Base-by-base conservation (phyloP, 2,888 invertebrate species). In the Epicampocera succincta region DNA sequence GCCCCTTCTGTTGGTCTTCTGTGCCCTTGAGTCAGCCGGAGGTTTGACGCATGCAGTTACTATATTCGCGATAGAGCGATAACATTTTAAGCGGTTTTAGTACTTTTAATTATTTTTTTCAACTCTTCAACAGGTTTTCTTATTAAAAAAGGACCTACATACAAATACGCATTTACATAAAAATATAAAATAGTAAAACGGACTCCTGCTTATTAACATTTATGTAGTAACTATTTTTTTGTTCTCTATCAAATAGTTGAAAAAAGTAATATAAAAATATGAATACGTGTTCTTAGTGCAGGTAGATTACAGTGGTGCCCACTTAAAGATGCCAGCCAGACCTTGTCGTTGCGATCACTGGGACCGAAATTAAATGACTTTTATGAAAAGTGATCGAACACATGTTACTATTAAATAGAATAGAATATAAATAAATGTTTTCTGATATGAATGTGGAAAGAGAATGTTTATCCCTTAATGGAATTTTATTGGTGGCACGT, bases 261-360 rank as follows among this genome's bases (percentile, higher is more conserved):
- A 74, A 76, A 61, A 42, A 44, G 61, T 19, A 76, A 50, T 68
- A 68, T 76, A 76, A 75, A 68, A 25, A 69, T 15, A 61, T 61
- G 52, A 42, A 61, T 73, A 66, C 50, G 63, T 33, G 9, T 9
- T 8, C 9, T 33, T 33, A 33, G 33, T 33, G 33, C 33, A 33
- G 33, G 3, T 52, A 72, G 42, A 60, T 42, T 25, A 60, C 78
- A 73, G 60, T 52, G 66, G 52, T 38, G 42, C 3, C 29, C 52
- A 13, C 58, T 52, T 56, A 65, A 63, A 65, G 33, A 17, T 25
- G 15, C 13, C 56, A 56, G 12, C 25, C 33, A 33, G 25, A 33
- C 33, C 5, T 33, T 5, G 33, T 33, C 8, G 33, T 9, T 8
- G 9, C 3, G 33, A 8, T 33, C 33, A 33, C 1, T 33, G 33